Base-by-base conservation (phyloP, 1,140 invertebrate species). In the Drosophila arawakana region DNA sequence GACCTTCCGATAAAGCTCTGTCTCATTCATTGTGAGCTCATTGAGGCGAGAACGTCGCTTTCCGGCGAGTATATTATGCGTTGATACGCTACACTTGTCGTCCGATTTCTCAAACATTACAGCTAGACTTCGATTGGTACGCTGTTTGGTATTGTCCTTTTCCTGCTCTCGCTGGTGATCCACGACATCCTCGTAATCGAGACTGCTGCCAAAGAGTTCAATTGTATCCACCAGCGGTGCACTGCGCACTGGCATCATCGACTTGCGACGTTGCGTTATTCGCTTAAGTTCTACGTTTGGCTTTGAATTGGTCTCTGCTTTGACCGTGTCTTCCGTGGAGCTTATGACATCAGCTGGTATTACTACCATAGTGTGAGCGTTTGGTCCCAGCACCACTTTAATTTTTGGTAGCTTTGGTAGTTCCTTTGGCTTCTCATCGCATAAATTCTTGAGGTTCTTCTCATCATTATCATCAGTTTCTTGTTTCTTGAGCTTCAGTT, bases 31-130 rank as follows among this genome's bases (percentile, higher is more conserved):
- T 5, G 79, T 78, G 4, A 63, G 15, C 0, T 70, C 73, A 0
- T 39, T 49, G 0, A 71, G 61, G 2, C 91, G 76, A 0, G 88
- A 80, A 1, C 88, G 55, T 0, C 91, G 79, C 43, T 92, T 92
- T 0, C 91, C 91, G 0, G 39, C 58, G 0, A 92, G 69, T 4
- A 92, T 92, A 30, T 92, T 92, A 1, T 92, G 91, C 0, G 88
- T 88, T 9, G 91, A 92, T 2, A 92, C 69, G 25, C 61, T 76
- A 8, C 88, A 92, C 34, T 88, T 92, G 43, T 92, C 91, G 44
- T 13, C 77, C 7, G 78, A 73, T 47, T 73, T 91, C 39, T 89
- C 66, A 4, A 90, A 91, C 8, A 91, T 81, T 18, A 68, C 59
- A 2, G 79, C 81, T 30, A 89, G 25, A 41, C 21, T 55, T 37